Evolutionary conservation across 2,888 invertebrate genomes (phyloP), one percentile per base, ranked within the genome.

Genomic region (Junonia oenone): DNA sequence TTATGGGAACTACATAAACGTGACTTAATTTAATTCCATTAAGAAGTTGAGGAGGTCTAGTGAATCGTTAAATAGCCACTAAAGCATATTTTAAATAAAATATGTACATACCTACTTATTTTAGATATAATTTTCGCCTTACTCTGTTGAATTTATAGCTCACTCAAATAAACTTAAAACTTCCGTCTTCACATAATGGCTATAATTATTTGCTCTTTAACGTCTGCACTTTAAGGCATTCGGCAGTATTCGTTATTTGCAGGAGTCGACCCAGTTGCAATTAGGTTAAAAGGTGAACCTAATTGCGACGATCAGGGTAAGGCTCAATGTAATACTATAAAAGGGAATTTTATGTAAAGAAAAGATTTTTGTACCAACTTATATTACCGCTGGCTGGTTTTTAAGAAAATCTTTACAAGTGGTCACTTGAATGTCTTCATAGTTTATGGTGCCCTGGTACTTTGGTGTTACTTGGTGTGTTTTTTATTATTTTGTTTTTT

Each of bases 131-230:
- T n/a, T n/a, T n/a, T n/a, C n/a, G n/a, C n/a, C n/a, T n/a, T n/a
- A n/a, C n/a, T n/a, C n/a, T n/a, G n/a, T n/a, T n/a, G n/a, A n/a
- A n/a, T n/a, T n/a, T n/a, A n/a, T n/a, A 33, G 31, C n/a, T 33
- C 31, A 33, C n/a, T 33, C 11, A 1, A 33, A 33, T n/a, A n/a
- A 11, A 2, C 11, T n/a, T 9, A n/a, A 33, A 33, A 33, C n/a
- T 33, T 33, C 31, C n/a, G 11, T 33, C 11, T 33, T n/a, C n/a
- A 40, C 8, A 15, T 17, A 40, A 40, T 15, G 19, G 9, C 17
- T 40, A 40, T 15, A 19, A 40, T 40, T 40, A 19, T 40, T 40
- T 17, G 38, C 38, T 40, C 38, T 40, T 40, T 40, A 19, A 40
- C 14, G 6, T 35, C 13, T 13, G 35, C 35, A 35, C n/a, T 40